Evolutionary conservation across 1,140 invertebrate genomes (phyloP), one percentile per base, ranked within the genome.

Genomic region (Neomicropteryx cornuta): DNA sequence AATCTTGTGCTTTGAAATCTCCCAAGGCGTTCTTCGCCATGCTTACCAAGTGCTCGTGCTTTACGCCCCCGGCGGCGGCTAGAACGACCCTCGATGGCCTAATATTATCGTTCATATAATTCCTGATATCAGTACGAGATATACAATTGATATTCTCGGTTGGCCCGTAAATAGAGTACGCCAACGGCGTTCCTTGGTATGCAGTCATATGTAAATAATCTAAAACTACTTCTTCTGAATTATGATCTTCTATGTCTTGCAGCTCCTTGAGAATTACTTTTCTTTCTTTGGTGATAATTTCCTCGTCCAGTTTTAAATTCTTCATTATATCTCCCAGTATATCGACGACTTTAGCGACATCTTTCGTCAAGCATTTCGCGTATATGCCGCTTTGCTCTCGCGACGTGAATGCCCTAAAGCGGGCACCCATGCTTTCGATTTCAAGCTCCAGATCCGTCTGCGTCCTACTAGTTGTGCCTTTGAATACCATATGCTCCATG

Each of bases 11-110:
- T 45, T 36, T 4, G 39, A 21, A 29, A 18, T 18, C 18, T 20
- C 79, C 74, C 58, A 91, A 85, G 59, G 87, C 73, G 47, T 79
- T 59, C 27, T 86, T 61, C 2, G 81, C 83, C 6, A 87, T 54
- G 30, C 77, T 63, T 14, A 83, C 77, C 16, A 96, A 63, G 39
- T 84, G 63, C 1, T 81, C 68, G 49, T 96, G 92, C 39, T 81
- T 66, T 1, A 93, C 78, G 42, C 84, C 86, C 35, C 92, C 93
- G 45, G 91, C 86, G 39, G 80, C 87, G 36, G 89, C 84, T 16
- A 97, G 58, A 4, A 94, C 84, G 58, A 96, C 83, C 42, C 89
- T 74, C 37, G 50, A 53, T 2, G 84, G 83, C 48, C 83, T 85
- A 64, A 96, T 97, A 61, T 92, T 82, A 19, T 71, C 72, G 23